Evolutionary conservation across 2,113 vertebrate species (phyloP), one percentile per base, ranked within the genome.

Genomic region (Nanger granti): DNA sequence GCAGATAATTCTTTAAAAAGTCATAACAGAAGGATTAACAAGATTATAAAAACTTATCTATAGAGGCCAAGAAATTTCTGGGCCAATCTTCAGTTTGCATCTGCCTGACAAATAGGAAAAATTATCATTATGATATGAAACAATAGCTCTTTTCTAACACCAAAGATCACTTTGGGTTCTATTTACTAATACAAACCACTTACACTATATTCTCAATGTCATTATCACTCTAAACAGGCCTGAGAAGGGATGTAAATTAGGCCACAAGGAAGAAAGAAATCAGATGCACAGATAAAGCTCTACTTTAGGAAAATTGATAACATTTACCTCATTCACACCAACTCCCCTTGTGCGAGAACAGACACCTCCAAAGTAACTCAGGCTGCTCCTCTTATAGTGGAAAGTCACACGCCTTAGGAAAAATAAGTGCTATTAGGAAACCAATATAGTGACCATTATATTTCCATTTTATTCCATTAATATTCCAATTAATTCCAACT

Each of bases 281-380:
- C 73, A 94, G 90, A 84, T 62, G 54, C n/a, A 87, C 83, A 93
- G 94, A 94, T 17, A 85, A 94, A 92, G 29, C 20, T 90, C 64
- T 57, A 83, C 79, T 94, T 95, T 89, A 89, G 66, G 92, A 90
- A 96, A 91, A 64, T 7, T 47, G 69, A 80, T 54, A 69, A 98
- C 97, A 92, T 87, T 99, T 98, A 99, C 99, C 99, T 99, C 99
- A 95, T 99, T 99, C 97, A 99, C 99, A 97, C 99, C 99, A 54
- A 99, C 99, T 91, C 99, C 99, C 97, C 99, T 99, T 95, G 98
- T 99, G 88, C 98, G 97, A 64, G 99, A 99, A 95, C 99, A 99
- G 97, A 99, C 99, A 84, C 99, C 99, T 97, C 99, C 99, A 60
- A 99, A 99, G 98, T 99, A 99, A 26, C 99, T 99, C 52, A 99